Conservation (phyloP, 2,797 vertebrate genomes). For the Poeciliopsis turneri region DNA sequence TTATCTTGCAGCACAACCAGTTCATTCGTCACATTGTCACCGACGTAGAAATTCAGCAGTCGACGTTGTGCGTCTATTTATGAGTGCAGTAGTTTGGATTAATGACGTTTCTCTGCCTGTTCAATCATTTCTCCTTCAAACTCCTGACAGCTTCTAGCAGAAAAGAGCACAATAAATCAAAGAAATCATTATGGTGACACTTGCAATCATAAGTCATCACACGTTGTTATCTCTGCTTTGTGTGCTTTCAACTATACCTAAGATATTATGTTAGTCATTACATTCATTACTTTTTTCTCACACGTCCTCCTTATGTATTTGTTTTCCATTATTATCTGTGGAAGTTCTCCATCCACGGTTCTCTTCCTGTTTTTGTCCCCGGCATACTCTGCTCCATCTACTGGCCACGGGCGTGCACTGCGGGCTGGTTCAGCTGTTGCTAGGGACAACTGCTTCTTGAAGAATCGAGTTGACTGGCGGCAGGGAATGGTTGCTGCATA, state of each 20-base stretch:
- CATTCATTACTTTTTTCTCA: not conserved
- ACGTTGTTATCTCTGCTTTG: not conserved
- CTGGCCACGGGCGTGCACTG: conserved; percentile 30
- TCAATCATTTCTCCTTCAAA: not conserved
- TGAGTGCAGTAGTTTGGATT: not conserved
- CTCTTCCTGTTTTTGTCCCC: not conserved
- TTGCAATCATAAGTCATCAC: not conserved
- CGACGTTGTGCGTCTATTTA: not conserved
- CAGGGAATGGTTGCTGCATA: conserved; percentile 23
- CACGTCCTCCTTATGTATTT: not conserved
- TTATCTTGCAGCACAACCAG: not conserved
- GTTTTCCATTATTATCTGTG: not conserved
- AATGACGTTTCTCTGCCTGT: not conserved
- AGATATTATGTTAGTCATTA: not conserved
- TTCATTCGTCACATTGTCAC: not conserved
- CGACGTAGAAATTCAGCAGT: not conserved
- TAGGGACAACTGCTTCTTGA: conserved; percentile 54
- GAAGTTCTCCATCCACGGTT: not conserved
- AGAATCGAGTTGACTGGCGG: conserved; percentile 45
- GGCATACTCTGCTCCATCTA: conserved; percentile 55
- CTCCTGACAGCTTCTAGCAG: not conserved
- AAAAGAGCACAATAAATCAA: not conserved
- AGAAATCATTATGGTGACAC: not conserved
- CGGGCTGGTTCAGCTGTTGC: conserved; percentile 45
- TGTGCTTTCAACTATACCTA: not conserved